phyloP scores from a whole-genome alignment of 2,888 invertebrate genomes.

The Himalopsyche anomala region DNA sequence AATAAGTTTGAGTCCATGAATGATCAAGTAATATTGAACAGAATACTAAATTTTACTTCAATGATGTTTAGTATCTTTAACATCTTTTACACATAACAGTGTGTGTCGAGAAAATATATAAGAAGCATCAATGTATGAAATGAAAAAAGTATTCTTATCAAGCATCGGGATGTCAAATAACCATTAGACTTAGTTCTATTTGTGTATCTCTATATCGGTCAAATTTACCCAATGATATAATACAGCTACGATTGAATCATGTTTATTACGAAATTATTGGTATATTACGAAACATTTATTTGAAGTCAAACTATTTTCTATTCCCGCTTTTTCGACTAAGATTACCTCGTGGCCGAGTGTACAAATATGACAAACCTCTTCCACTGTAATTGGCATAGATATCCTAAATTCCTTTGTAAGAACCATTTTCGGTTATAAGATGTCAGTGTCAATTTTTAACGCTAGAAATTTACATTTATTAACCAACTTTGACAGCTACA shows the following conservation, averaged over 20 bases:
- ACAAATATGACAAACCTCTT: conserved; percentile 81
- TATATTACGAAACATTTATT: conserved; percentile 16
- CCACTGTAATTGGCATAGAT: conserved; percentile 94
- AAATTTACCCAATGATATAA: too few relatives aligned
- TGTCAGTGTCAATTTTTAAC: background rate
- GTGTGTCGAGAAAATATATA: too few relatives aligned
- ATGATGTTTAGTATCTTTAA: too few relatives aligned
- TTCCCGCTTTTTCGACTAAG: background rate
- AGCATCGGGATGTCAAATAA: too few relatives aligned
- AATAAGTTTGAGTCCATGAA: too few relatives aligned
- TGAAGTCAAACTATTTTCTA: background rate
- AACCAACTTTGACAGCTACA: conserved; percentile 63
- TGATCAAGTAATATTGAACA: too few relatives aligned
- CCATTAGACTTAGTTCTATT: too few relatives aligned
- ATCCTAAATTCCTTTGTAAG: conserved; percentile 92
- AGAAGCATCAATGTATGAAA: background rate
- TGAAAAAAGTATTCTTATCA: background rate
- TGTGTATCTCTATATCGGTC: too few relatives aligned
- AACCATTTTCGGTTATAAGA: conserved; percentile 79
- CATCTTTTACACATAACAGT: too few relatives aligned
- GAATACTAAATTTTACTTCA: too few relatives aligned
- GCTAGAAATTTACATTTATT: background rate
- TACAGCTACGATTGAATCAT: too few relatives aligned
- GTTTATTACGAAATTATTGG: too few relatives aligned
- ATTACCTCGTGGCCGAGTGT: background rate